These are phyloP conservation scores for Petromus typicus DNA, from an alignment of 2,113 vertebrate genomes.

Conservation along the genomic window DNA sequence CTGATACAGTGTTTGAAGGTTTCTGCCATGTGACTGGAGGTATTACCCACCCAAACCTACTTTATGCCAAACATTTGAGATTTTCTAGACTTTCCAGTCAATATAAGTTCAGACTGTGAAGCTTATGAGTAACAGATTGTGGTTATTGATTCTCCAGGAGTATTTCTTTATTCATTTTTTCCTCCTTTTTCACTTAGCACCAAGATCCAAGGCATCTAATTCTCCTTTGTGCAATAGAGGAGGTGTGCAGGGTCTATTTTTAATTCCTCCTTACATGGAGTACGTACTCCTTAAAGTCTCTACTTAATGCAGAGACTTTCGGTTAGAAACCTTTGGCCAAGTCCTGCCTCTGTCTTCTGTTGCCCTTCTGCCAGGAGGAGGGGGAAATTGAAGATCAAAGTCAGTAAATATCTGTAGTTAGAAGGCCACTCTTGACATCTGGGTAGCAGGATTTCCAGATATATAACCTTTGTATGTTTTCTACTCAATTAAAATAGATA, in stretches of 20 bases:
- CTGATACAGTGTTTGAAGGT: neutral
- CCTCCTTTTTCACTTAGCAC: neutral
- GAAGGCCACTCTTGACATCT: neutral
- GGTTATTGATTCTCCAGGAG: neutral
- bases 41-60: neutral
- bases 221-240: neutral
- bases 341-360: slow-evolving; percentile 1
- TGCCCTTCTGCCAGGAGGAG: neutral
- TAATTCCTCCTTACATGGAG: neutral
- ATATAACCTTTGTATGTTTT: neutral
- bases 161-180: neutral
- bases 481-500: slow-evolving; percentile 20
- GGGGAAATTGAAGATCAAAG: slow-evolving; percentile 12
- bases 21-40: neutral
- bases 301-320: neutral
- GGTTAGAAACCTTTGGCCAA: neutral
- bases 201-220: neutral
- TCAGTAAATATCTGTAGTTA: neutral
- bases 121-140: neutral
- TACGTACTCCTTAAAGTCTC: neutral
- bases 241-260: neutral
- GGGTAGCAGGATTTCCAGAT: slow-evolving; percentile 12
- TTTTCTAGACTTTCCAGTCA: neutral
- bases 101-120: slow-evolving; percentile 18
- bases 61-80: neutral